Base-by-base conservation (phyloP, 2,797 vertebrate species). In the Austrolebias charrua region DNA sequence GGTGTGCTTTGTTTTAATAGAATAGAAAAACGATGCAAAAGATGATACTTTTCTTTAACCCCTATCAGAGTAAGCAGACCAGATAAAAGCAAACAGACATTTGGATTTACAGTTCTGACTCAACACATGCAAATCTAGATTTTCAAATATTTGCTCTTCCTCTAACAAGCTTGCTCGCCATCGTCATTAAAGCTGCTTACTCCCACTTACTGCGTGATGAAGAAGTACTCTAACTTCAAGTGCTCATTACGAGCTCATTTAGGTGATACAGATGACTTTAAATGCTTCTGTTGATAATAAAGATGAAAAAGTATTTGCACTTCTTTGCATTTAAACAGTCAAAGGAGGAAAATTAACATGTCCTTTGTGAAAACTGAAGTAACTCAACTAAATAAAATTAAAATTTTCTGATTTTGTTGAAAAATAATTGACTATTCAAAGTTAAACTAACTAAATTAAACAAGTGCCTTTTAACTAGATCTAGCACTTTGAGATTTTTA, bases 91-190 rank as follows among this genome's bases (percentile, higher is more conserved):
- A 15, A 75, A 62, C 31, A n/a, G 45, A 63, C 66, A 80, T 33
- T 6, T 64, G 69, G 61, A 55, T 80, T 82, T 80, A 62, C 55
- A 79, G 71, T 60, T 80, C 76, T 75, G 70, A 79, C 72, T 76
- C 67, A 73, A 78, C 71, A 69, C 35, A 54, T 68, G 71, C 73
- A 79, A 74, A 84, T 75, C 71, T 53, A 61, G 78, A 79, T 63
- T 71, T 78, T 78, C 55, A 58, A 50, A 77, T 63, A 59, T 69
- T 55, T 29, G 10, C 35, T 48, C 63, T 53, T 42, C 47, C 73
- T 38, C 8, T 11, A 38, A 10, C 35, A 38, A 38, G 35, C 35
- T 38, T 11, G 35, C 58, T 43, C 8, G 75, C 35, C 35, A 11
- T 10, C 9, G 18, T 71, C 59, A 71, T 82, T 71, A 63, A 73